Conservation (phyloP, 2,888 invertebrate species). For the Chrysolina americana region DNA sequence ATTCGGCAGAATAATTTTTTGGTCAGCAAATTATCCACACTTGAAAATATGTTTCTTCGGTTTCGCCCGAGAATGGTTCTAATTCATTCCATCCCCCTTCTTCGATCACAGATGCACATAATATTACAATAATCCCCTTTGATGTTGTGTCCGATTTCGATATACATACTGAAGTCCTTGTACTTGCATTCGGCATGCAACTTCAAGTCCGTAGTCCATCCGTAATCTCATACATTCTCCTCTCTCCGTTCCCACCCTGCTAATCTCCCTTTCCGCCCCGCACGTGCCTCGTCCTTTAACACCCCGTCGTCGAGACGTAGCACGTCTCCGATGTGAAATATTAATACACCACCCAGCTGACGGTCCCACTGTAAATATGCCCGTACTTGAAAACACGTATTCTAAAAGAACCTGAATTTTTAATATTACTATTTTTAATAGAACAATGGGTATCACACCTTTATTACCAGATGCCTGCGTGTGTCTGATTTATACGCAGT, state of each 20-base stretch:
- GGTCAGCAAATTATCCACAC: too few species aligned
- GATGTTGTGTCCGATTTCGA: constrained; percentile 12
- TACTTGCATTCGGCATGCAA: constrained; percentile 19
- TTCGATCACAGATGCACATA: neutral
- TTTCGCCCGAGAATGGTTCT: neutral
- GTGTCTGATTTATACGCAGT: neutral
- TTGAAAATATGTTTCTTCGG: too few species aligned
- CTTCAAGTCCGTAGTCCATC: neutral
- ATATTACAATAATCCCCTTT: constrained; percentile 12
- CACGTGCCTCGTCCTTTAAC: constrained; percentile 32
- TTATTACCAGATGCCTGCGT: neutral
- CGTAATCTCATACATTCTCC: constrained; percentile 10
- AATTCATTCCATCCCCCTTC: neutral
- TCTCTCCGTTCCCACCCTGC: constrained; percentile 4
- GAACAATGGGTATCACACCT: constrained; percentile 36
- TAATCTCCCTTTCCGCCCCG: constrained; percentile 22
- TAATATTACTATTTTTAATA: constrained; percentile 52
- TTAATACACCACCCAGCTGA: constrained; percentile 51
- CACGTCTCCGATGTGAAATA: constrained; percentile 52
- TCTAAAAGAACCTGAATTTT: constrained; percentile 54
- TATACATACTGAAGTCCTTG: constrained; percentile 4
- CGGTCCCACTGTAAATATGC: constrained; percentile 29
- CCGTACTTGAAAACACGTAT: constrained; percentile 48
- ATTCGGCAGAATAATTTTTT: too few species aligned
- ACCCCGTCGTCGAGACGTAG: constrained; percentile 30